phyloP scores from a whole-genome alignment of 2,888 invertebrate genomes.

The Adineta ricciae region DNA sequence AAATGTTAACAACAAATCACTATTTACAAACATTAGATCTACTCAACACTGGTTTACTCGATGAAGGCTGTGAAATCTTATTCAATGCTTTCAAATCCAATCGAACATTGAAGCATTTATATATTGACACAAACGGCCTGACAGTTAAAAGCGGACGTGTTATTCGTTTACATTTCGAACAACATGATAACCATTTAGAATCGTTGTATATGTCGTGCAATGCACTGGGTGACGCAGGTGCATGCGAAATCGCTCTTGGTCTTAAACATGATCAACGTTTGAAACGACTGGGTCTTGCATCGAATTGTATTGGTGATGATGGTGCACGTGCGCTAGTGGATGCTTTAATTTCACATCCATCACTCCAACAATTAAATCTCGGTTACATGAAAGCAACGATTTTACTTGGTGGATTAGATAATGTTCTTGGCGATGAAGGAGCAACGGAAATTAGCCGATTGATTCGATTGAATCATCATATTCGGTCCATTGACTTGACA shows the following conservation, averaged over 20 bases:
- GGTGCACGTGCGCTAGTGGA: constrained; percentile 20
- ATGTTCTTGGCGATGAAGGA: constrained; percentile 31
- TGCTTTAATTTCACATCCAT: not conserved
- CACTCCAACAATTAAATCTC: constrained; percentile 17
- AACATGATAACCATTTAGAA: constrained; percentile 8
- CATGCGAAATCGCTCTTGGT: constrained; percentile 13
- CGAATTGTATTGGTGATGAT: constrained; percentile 25
- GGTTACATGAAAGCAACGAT: constrained; percentile 31
- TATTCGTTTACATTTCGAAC: constrained; percentile 20
- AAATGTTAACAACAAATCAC: constrained; percentile 19
- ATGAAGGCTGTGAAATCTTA: constrained; percentile 25
- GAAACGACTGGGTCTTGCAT: constrained; percentile 23
- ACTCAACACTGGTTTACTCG: constrained; percentile 28
- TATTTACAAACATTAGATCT: constrained; percentile 27
- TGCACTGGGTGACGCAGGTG: constrained; percentile 27
- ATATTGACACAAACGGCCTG: constrained; percentile 28
- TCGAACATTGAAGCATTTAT: constrained; percentile 27
- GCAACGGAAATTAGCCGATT: constrained; percentile 22
- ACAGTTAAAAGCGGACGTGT: not conserved
- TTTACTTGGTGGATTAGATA: constrained; percentile 25
- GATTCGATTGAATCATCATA: not conserved
- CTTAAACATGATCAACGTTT: constrained; percentile 20
- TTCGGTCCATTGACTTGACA: constrained; percentile 18
- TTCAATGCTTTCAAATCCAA: constrained; percentile 21
- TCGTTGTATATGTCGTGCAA: constrained; percentile 28